Base-by-base conservation (phyloP, 2,797 vertebrate species). In the Muraenolepis orangiensis region DNA sequence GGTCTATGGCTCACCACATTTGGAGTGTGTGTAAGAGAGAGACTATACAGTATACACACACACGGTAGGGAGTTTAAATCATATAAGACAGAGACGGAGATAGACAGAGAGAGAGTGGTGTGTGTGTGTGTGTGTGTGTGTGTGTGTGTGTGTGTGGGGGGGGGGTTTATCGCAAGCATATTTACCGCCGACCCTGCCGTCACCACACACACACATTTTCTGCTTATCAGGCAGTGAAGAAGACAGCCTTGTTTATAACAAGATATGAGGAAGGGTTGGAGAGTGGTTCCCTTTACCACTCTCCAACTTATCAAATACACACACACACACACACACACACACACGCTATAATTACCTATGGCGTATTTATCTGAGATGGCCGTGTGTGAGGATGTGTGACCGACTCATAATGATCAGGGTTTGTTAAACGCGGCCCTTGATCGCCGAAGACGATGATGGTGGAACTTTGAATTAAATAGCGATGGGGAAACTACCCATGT, bases 291-390 rank as follows among this genome's bases (percentile, higher is more conserved):
- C 87, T 83, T 76, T 20, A 76, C 75, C 85, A 81, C 71, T 88
- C 85, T 86, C 83, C 87, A 86, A 89, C 90, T 92, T 91, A 93
- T 94, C 91, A 93, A 90, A 91, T 87, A 90, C 89, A 87, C 10
- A 34, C 32, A 34, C 32, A 8, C 32, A 34, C 32, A 8, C 32
- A 34, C 32, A 8, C 32, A 34, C 32, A 34, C 32, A 34, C 32
- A 34, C 32, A 34, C 32, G 82, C 90, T 91, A 92, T 93, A 93
- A 94, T 94, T 93, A 94, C 89, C 83, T 86, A 77, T 82, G 86
- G 87, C 82, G 88, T 92, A 91, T 93, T 93, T 92, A 93, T 93
- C 87, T 84, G 87, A 84, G 85, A 85, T 81, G 82, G 80, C 74
- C 82, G 82, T 80, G 86, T 78, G 78, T 77, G 81, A 76, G 83